Evolutionary conservation across 2,888 invertebrate genomes (phyloP).

Genomic region (Crepidodera aurea): DNA sequence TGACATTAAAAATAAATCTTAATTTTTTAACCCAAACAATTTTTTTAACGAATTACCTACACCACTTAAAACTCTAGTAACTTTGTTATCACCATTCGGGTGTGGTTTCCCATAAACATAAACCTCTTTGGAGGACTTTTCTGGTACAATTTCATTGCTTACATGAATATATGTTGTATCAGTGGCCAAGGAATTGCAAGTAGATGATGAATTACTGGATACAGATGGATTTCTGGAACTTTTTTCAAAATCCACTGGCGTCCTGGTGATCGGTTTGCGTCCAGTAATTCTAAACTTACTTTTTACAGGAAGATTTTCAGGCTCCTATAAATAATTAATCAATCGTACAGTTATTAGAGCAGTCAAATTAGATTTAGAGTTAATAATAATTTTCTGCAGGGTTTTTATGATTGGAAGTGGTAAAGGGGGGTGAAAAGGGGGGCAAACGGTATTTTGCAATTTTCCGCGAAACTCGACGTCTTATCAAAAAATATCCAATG

Average conservation of each 20-base stretch:
- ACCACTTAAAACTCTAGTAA: constrained; percentile 45
- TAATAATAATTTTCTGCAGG: no score
- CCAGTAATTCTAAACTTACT: neutral
- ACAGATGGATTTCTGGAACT: neutral
- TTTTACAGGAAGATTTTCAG: neutral
- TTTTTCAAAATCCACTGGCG: neutral
- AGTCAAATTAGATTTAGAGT: no score
- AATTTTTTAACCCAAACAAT: constrained; percentile 45
- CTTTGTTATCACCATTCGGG: constrained; percentile 37
- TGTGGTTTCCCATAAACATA: constrained; percentile 46
- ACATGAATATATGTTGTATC: neutral
- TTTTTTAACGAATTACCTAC: constrained; percentile 45
- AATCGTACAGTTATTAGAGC: neutral
- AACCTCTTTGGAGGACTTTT: constrained; percentile 37
- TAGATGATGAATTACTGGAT: neutral
- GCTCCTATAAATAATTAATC: neutral
- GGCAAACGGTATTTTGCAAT: no score
- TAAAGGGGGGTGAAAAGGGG: no score
- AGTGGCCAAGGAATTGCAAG: neutral
- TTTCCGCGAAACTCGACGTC: no score
- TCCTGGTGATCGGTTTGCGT: neutral
- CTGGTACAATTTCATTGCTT: neutral
- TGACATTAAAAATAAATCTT: no score
- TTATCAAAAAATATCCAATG: no score
- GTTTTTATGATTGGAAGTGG: no score